Evolutionary conservation across 2,888 invertebrate genomes (phyloP).

Genomic region (Trissoscelio sp.): DNA sequence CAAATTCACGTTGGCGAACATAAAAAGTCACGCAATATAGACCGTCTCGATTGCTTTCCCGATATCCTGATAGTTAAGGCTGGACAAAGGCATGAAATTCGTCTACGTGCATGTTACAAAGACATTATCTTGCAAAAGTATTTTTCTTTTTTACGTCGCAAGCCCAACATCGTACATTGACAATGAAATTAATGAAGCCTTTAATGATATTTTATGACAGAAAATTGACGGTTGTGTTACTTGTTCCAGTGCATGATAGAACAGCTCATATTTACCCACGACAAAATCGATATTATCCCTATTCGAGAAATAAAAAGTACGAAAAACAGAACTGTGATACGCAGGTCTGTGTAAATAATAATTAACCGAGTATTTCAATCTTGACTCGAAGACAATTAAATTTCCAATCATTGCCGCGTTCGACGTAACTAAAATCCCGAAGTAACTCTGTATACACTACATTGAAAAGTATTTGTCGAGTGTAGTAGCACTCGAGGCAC

Average conservation of each 20-base stretch:
- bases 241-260: neutral
- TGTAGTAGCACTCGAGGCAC: conserved; percentile 61
- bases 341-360: conserved; percentile 10
- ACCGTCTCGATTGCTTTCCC: conserved; percentile 70
- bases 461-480: conserved; percentile 63
- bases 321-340: neutral
- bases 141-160: conserved; percentile 49
- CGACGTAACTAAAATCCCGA: conserved; percentile 23
- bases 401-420: conserved; percentile 55
- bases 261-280: conserved; percentile 2
- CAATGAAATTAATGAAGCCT: conserved; percentile 60
- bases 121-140: conserved; percentile 62
- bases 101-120: conserved; percentile 67
- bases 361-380: conserved; percentile 25
- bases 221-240: conserved; percentile 58
- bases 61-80: conserved; percentile 64
- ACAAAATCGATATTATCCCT: conserved; percentile 50
- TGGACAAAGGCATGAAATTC: conserved; percentile 65
- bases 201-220: conserved; percentile 65
- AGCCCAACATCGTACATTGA: conserved; percentile 48
- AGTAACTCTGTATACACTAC: conserved; percentile 47
- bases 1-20: conserved; percentile 61
- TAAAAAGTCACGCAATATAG: conserved; percentile 69
- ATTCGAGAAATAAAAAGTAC: too few species aligned
- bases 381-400: conserved; percentile 43